Conservation (phyloP, 2,113 vertebrate genomes). For the Cisticola juncidis region DNA sequence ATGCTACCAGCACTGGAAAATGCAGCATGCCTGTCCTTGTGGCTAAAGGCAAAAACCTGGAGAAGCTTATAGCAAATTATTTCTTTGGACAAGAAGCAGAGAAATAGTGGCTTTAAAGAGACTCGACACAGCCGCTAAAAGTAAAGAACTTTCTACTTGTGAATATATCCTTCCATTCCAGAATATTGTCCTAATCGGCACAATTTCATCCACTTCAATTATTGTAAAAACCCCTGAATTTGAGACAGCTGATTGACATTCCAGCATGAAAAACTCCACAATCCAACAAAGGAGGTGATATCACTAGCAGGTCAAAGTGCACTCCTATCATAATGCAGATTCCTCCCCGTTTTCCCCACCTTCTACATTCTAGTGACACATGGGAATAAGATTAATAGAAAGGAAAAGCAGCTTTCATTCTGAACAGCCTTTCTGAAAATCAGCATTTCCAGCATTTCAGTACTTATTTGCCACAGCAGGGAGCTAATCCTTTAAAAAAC, state of each 20-base stretch:
- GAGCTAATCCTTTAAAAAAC: slow-evolving; percentile 52
- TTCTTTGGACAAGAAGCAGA: not conserved
- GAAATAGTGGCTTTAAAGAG: not conserved
- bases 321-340: slow-evolving; percentile 15
- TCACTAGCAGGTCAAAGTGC: slow-evolving; percentile 27
- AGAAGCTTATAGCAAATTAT: slow-evolving; percentile 31
- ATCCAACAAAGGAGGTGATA: not conserved
- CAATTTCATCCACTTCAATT: not conserved
- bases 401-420: slow-evolving; percentile 51
- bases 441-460: slow-evolving; percentile 49
- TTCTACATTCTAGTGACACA: slow-evolving; percentile 31
- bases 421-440: slow-evolving; percentile 48
- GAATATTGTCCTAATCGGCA: not conserved
- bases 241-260: slow-evolving; percentile 9
- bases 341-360: not conserved
- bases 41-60: slow-evolving; percentile 25
- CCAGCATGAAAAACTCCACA: not conserved
- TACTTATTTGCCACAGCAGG: slow-evolving; percentile 55
- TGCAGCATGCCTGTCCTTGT: slow-evolving; percentile 35
- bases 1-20: slow-evolving; percentile 18
- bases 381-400: slow-evolving; percentile 39
- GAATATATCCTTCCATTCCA: not conserved
- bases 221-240: not conserved
- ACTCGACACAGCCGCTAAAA: not conserved
- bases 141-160: not conserved